These are phyloP conservation scores for Mus minutoides DNA, from an alignment of 2,797 vertebrate species.

Conservation along the genomic window DNA sequence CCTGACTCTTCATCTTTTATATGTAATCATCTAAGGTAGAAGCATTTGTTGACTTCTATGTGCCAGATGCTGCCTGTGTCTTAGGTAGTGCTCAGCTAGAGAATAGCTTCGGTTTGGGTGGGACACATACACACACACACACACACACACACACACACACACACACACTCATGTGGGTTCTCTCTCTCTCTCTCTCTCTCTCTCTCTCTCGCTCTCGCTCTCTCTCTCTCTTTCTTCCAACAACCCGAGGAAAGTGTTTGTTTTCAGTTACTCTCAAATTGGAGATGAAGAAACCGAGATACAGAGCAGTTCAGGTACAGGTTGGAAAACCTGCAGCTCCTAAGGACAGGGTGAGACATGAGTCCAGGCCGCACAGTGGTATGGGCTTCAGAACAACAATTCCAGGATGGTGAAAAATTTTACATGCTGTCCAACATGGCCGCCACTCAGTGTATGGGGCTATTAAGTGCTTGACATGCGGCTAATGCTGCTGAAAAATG, in stretches of 20 bases:
- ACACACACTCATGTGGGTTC: not conserved
- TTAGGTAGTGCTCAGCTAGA: not conserved
- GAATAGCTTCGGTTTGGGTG: not conserved
- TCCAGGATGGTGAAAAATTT: not conserved
- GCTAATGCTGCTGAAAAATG: not conserved
- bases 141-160: not conserved
- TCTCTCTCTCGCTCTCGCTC: not conserved
- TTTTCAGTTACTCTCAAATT: slow-evolving; percentile 2
- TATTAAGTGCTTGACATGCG: not conserved
- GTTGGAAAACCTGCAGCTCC: not conserved
- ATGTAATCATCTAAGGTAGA: not conserved
- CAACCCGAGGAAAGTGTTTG: not conserved
- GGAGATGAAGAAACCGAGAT: not conserved
- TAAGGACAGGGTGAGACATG: not conserved
- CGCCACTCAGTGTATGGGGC: not conserved
- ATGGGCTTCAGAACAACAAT: not conserved
- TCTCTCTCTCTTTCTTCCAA: not conserved
- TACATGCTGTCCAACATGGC: not conserved
- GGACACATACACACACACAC: not conserved
- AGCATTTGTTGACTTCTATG: not conserved
- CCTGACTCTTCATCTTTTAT: not conserved
- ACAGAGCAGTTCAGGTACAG: not conserved
- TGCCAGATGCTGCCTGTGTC: not conserved
- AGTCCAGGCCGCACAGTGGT: not conserved
- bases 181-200: too few species aligned